These are phyloP conservation scores for Apamea monoglypha DNA, from an alignment of 2,888 invertebrate genomes.

Conservation along the genomic window DNA sequence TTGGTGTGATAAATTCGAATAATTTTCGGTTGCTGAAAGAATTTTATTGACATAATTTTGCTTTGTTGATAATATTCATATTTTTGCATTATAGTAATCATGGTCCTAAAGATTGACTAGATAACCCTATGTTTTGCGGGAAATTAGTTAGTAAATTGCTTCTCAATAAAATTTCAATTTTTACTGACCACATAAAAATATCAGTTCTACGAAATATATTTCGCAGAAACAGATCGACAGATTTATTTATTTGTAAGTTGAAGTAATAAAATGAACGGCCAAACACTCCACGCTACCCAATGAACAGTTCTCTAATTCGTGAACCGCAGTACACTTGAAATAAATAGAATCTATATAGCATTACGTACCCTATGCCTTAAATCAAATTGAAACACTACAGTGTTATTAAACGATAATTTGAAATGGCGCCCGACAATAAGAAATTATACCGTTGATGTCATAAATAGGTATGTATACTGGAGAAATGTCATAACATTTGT, in stretches of 20 bases:
- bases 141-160: not conserved
- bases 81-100: not conserved
- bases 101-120: not conserved
- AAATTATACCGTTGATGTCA: slow-evolving; percentile 64
- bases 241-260: slow-evolving; percentile 42
- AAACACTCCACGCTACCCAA: slow-evolving; percentile 17
- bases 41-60: not conserved
- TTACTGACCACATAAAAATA: slow-evolving; percentile 48
- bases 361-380: slow-evolving; percentile 61
- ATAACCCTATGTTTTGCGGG: not conserved
- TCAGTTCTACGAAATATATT: slow-evolving; percentile 23
- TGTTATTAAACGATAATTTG: slow-evolving; percentile 64
- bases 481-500: slow-evolving; percentile 60
- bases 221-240: slow-evolving; percentile 37
- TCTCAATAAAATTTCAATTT: slow-evolving; percentile 42
- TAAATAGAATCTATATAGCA: slow-evolving; percentile 63
- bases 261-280: slow-evolving; percentile 24
- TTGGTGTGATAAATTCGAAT: not conserved
- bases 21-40: not conserved
- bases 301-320: slow-evolving; percentile 50
- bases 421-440: slow-evolving; percentile 59
- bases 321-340: slow-evolving; percentile 61
- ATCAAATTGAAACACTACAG: slow-evolving; percentile 73
- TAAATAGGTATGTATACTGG: slow-evolving; percentile 57
- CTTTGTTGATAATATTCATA: not conserved